Conservation (phyloP, 2,113 vertebrate species). For the Canis aureus region DNA sequence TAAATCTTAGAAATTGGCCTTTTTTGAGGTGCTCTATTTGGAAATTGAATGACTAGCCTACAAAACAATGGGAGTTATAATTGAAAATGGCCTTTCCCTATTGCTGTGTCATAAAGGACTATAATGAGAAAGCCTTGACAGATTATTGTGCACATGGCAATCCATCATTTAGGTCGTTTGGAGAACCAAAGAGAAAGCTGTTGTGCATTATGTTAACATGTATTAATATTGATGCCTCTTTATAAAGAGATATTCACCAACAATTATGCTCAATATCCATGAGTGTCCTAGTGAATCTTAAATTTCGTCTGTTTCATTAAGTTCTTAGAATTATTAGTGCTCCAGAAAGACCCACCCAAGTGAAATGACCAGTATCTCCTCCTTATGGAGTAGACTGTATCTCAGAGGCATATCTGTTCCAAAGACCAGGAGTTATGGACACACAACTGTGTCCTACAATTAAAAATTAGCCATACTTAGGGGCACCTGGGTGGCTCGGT, state of each 20-base stretch:
- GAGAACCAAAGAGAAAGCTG: background rate
- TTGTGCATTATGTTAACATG: background rate
- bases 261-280: background rate
- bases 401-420: background rate
- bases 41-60: background rate
- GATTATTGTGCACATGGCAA: background rate
- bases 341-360: background rate
- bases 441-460: background rate
- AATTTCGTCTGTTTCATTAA: slow-evolving; percentile 42
- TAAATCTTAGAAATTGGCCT: background rate
- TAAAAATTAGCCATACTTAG: background rate
- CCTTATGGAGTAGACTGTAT: background rate
- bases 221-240: background rate
- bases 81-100: background rate
- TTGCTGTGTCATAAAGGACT: background rate
- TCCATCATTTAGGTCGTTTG: background rate
- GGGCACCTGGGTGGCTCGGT: background rate
- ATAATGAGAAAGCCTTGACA: background rate
- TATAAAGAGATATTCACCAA: background rate
- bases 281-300: background rate
- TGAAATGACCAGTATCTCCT: background rate
- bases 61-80: background rate
- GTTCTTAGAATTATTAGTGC: background rate
- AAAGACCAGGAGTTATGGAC: background rate
- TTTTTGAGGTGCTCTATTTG: background rate